These are phyloP conservation scores for Clistopyga incitator DNA, from an alignment of 2,888 invertebrate species.

Conservation along the genomic window DNA sequence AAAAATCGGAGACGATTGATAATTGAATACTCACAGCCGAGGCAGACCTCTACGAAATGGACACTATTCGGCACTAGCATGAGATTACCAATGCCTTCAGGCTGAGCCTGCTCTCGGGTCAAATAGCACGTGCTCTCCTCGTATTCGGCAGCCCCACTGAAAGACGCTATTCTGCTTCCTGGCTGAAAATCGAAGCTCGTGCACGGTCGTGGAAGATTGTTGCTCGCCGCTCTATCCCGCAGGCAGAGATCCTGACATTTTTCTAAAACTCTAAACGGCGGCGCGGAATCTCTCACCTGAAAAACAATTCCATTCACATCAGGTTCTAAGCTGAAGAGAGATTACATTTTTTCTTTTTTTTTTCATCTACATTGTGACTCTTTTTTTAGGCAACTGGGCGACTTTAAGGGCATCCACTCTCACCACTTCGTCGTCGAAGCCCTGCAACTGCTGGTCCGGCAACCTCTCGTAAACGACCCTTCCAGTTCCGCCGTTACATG, in stretches of 20 bases:
- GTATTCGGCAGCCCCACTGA: slow-evolving; percentile 91
- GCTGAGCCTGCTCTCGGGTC: slow-evolving; percentile 93
- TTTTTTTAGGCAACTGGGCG: no score
- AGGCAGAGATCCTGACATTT: slow-evolving; percentile 95
- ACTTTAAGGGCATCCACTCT: slow-evolving; percentile 77
- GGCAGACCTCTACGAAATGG: slow-evolving; percentile 95
- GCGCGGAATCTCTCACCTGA: slow-evolving; percentile 91
- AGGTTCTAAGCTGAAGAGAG: neutral
- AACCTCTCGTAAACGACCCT: slow-evolving; percentile 94
- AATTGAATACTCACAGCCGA: slow-evolving; percentile 90
- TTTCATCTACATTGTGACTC: no score
- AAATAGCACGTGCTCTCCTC: slow-evolving; percentile 95
- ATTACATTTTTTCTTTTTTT: no score
- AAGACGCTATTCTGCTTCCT: slow-evolving; percentile 93
- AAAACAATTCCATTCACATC: neutral
- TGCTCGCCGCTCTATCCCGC: slow-evolving; percentile 90
- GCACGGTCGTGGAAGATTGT: slow-evolving; percentile 93
- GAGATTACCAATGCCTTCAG: slow-evolving; percentile 95
- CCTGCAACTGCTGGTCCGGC: slow-evolving; percentile 95
- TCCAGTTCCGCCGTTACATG: slow-evolving; percentile 95
- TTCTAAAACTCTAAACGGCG: slow-evolving; percentile 94
- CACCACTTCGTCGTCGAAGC: slow-evolving; percentile 95
- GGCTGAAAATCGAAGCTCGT: slow-evolving; percentile 96
- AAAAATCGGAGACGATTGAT: neutral
- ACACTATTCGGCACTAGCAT: slow-evolving; percentile 95